These are phyloP conservation scores for Trachymyrmex cornetzi DNA, from an alignment of 1,140 invertebrate genomes.

Conservation along the genomic window DNA sequence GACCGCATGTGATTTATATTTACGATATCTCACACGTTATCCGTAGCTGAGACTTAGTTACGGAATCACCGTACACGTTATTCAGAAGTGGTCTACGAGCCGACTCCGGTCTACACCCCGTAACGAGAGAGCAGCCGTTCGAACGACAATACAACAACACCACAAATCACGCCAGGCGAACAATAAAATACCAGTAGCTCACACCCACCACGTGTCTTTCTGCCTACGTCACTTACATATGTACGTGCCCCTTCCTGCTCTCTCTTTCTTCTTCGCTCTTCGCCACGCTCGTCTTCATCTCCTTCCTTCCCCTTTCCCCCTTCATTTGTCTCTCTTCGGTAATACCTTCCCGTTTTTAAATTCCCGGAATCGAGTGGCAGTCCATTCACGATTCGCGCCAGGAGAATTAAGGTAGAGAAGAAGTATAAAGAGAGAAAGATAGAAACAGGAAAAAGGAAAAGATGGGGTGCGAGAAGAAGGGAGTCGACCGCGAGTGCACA, in stretches of 20 bases:
- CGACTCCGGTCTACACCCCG: slow-evolving; percentile 55
- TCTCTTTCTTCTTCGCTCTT: slow-evolving; percentile 10
- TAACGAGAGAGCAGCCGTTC: slow-evolving; percentile 47
- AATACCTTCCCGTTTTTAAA: slow-evolving; percentile 80
- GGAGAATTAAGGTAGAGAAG: not conserved
- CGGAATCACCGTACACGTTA: slow-evolving; percentile 60
- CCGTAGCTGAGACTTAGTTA: slow-evolving; percentile 50
- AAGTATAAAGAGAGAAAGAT: slow-evolving; percentile 23
- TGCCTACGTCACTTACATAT: slow-evolving; percentile 59
- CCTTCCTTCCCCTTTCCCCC: not conserved
- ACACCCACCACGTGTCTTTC: slow-evolving; percentile 75
- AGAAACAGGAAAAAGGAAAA: slow-evolving; percentile 54
- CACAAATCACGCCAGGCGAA: slow-evolving; percentile 75
- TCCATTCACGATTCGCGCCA: slow-evolving; percentile 73
- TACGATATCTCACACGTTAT: slow-evolving; percentile 53
- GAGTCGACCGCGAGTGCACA: slow-evolving; percentile 53
- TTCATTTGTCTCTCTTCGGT: slow-evolving; percentile 64
- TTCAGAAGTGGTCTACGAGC: slow-evolving; percentile 57
- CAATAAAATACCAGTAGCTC: slow-evolving; percentile 79
- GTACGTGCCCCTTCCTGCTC: slow-evolving; percentile 4
- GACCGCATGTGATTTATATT: slow-evolving; percentile 52
- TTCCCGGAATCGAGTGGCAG: slow-evolving; percentile 77
- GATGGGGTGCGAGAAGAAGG: not conserved
- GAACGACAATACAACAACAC: slow-evolving; percentile 73
- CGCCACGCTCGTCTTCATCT: not conserved